These are phyloP conservation scores for Carollia perspicillata DNA, from an alignment of 2,113 vertebrate species.

Conservation along the genomic window DNA sequence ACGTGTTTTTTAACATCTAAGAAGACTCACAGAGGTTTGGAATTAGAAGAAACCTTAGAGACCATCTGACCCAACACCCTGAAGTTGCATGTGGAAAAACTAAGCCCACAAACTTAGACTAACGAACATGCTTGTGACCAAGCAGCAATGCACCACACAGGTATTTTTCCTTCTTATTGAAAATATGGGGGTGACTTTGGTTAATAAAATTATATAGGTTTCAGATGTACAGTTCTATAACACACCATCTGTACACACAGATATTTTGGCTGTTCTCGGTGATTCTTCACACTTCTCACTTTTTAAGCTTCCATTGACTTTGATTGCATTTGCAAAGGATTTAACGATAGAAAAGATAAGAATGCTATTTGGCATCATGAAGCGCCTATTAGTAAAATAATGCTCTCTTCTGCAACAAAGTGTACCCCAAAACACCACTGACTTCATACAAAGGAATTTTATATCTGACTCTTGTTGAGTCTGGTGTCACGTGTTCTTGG, in stretches of 20 bases:
- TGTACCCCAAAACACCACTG: neutral
- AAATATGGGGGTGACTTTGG: neutral
- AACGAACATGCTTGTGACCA: neutral
- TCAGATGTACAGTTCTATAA: neutral
- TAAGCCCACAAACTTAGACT: neutral
- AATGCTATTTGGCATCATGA: neutral
- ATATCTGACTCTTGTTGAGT: neutral
- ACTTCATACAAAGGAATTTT: neutral
- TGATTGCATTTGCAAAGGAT: neutral
- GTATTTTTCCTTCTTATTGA: neutral
- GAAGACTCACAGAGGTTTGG: neutral
- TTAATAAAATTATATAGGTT: neutral
- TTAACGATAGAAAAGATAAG: neutral
- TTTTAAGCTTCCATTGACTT: neutral
- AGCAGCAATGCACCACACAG: fast-evolving
- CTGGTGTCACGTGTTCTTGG: neutral
- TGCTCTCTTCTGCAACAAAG: neutral
- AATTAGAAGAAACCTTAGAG: neutral
- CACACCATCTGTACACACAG: neutral
- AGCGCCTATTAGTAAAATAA: neutral
- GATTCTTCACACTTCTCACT: neutral
- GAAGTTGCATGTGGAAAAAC: neutral
- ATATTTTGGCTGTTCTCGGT: neutral
- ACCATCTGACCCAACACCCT: neutral
- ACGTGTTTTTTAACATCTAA: neutral